These are phyloP conservation scores for Gibbula magus DNA, from an alignment of 2,888 invertebrate genomes.

Conservation along the genomic window DNA sequence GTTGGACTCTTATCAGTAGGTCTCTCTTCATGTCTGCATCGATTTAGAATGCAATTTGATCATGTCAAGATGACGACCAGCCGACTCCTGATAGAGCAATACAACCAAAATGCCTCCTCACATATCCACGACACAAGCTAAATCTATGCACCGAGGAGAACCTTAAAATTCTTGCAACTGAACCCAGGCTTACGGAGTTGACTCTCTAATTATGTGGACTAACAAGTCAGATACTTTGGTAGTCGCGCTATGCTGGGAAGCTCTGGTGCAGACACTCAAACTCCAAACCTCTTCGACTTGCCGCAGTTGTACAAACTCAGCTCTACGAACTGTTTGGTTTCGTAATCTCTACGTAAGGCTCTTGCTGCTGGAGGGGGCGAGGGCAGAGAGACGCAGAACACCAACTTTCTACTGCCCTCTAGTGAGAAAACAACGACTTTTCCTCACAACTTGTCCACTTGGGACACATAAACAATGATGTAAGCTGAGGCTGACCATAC, in stretches of 20 bases:
- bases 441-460: not conserved
- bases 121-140: not conserved
- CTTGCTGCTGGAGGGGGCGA: not conserved
- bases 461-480: not conserved
- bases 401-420: not conserved
- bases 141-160: not conserved
- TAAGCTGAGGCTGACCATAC: not conserved
- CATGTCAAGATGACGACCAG: no score
- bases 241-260: not conserved
- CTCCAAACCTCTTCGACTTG: not conserved
- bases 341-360: not conserved
- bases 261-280: not conserved
- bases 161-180: not conserved
- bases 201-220: not conserved
- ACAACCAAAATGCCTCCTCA: not conserved
- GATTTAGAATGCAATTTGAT: no score
- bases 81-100: not conserved
- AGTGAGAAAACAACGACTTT: not conserved
- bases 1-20: no score
- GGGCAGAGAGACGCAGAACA: not conserved
- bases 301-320: constrained; percentile 12
- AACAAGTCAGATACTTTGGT: not conserved
- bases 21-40: no score
- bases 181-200: not conserved
- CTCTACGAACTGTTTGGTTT: not conserved